Percentiles rank a stretch among this genome's conserved stretches.
Conservation (phyloP, 1,140 invertebrate species). For the Venustaconcha ellipsiformis region DNA sequence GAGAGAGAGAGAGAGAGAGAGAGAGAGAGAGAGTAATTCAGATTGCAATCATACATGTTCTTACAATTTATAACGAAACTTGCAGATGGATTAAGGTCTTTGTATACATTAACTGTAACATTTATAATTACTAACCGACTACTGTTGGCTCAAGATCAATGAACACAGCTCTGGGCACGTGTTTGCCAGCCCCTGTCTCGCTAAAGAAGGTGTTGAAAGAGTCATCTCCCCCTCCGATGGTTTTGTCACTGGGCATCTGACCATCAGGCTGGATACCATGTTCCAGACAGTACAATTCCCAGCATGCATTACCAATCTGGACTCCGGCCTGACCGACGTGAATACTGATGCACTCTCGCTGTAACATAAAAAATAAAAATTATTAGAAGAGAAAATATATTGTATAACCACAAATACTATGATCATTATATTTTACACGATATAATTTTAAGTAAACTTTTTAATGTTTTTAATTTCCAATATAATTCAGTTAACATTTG, state of each 20-base stretch:
- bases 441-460: too few relatives aligned
- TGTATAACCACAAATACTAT: too few relatives aligned
- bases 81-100: too few relatives aligned
- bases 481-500: too few relatives aligned
- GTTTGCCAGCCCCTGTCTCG: slow-evolving; percentile 82
- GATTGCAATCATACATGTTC: neutral
- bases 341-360: slow-evolving; percentile 75
- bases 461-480: too few relatives aligned
- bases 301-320: slow-evolving; percentile 74
- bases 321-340: slow-evolving; percentile 90
- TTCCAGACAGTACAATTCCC: slow-evolving; percentile 88
- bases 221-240: slow-evolving; percentile 77
- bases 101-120: too few relatives aligned
- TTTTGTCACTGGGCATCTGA: slow-evolving; percentile 64
- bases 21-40: too few relatives aligned
- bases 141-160: slow-evolving; percentile 86
- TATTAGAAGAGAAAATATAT: neutral
- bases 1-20: too few relatives aligned
- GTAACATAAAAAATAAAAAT: neutral
- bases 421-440: too few relatives aligned
- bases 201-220: slow-evolving; percentile 92
- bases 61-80: too few relatives aligned
- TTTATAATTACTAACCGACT: slow-evolving; percentile 69
- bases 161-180: slow-evolving; percentile 84
- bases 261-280: slow-evolving; percentile 91